Evolutionary conservation across 2,888 invertebrate genomes (phyloP), one percentile per base, ranked within the genome.

Genomic region (Allygus modestus): DNA sequence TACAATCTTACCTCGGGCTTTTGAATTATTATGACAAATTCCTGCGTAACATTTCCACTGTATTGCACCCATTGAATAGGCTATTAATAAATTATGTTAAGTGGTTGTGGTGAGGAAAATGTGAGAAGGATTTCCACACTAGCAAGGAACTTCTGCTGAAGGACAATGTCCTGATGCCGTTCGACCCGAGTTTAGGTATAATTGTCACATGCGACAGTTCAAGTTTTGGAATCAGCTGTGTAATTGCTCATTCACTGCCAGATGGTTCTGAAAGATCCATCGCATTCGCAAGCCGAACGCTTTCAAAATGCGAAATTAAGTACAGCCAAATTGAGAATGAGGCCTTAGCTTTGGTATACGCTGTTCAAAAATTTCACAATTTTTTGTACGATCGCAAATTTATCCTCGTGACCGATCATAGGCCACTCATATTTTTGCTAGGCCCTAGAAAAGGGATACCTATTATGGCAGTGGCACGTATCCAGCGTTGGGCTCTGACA

Each of bases 301-400:
- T 37, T 37, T 7, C 37, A 7, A 37, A 37, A 37, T 37, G 37
- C 37, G 37, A 37, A 37, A 9, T 7, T 83, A 69, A 51, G 20
- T 84, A 82, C 41, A 28, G 69, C 1, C 82, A 84, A 71, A 82
- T 84, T 31, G 84, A 84, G 28, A 82, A 84, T 31, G 84, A 84
- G 37, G 43, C 65, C n/a, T 33, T 84, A 26, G 84, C 84, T 33
- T 28, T 84, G 17, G 15, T 82, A 0, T 84, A 82, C 71, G 23
- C 71, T 33, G 83, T 58, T 37, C 43, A 71, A 46, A 84, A 82
- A 82, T 84, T 84, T 82, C 84, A 84, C 33, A 15, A 82, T 31
- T 84, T 69, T 51, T 28, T 84, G 43, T 82, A 84, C 73, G 84
- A 82, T 43, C 23, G 37, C 4, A 65, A 65, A 28, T 65, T 28